Evolutionary conservation across 2,113 vertebrate species (phyloP).

Genomic region (Gopherus flavomarginatus): DNA sequence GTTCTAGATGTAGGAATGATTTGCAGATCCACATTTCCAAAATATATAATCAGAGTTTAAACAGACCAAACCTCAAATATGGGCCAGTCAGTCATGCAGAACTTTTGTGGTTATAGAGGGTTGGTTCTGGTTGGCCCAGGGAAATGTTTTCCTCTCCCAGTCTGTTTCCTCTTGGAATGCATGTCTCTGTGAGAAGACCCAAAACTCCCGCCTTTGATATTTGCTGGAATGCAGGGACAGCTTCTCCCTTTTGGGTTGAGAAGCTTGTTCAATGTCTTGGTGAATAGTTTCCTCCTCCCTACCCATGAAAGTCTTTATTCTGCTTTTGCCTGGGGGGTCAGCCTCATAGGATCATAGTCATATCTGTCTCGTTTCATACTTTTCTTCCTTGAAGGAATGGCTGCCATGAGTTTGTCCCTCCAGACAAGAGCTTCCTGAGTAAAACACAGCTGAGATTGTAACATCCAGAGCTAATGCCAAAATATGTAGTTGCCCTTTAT

Average conservation of each 20-base stretch:
- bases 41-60: neutral
- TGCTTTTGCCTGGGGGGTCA: neutral
- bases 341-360: neutral
- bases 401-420: neutral
- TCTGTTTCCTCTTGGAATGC: neutral
- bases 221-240: neutral
- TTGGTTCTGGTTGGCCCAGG: neutral
- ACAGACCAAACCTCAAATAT: neutral
- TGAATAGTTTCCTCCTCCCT: rapidly evolving
- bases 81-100: neutral
- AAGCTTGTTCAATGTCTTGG: neutral
- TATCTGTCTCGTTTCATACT: neutral
- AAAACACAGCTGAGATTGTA: neutral
- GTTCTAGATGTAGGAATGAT: neutral
- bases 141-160: neutral
- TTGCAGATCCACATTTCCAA: neutral
- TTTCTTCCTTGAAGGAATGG: neutral
- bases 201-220: neutral
- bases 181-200: neutral
- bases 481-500: neutral
- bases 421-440: neutral
- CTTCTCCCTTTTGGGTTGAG: neutral
- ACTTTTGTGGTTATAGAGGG: neutral
- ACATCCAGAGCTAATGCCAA: neutral
- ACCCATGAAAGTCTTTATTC: neutral